Evolutionary conservation across 2,888 invertebrate species (phyloP).

Genomic region (Tortricodes alternella): DNA sequence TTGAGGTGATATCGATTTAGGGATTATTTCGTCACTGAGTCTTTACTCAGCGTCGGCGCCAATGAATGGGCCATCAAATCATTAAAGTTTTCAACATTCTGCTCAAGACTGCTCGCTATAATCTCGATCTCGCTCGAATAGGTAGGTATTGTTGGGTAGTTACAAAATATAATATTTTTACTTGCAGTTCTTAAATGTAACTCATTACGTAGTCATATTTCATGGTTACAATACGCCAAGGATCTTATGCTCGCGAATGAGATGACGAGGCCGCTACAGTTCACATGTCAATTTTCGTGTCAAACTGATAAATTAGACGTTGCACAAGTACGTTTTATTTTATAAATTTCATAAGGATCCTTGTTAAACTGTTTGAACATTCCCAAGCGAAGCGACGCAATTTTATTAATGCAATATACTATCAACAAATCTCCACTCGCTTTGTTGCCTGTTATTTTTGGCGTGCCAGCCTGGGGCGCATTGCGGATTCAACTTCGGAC

Average conservation of each 20-base stretch:
- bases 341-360: too few relatives aligned
- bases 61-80: slow-evolving; percentile 35
- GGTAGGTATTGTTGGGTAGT: too few relatives aligned
- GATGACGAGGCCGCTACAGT: too few relatives aligned
- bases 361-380: too few relatives aligned
- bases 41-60: slow-evolving; percentile 37
- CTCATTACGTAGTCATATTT: not conserved
- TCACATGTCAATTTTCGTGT: not conserved
- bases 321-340: too few relatives aligned
- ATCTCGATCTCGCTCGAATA: too few relatives aligned
- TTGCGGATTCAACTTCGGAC: not conserved
- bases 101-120: slow-evolving; percentile 10
- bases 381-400: too few relatives aligned
- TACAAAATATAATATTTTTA: too few relatives aligned
- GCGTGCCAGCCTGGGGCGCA: not conserved
- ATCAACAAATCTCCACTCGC: not conserved
- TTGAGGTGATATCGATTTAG: slow-evolving; percentile 33
- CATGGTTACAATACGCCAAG: not conserved
- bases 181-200: too few relatives aligned
- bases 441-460: not conserved
- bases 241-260: too few relatives aligned
- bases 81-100: slow-evolving; percentile 35
- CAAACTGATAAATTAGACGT: not conserved
- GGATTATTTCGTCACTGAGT: slow-evolving; percentile 37
- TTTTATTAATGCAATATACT: not conserved